phyloP scores from a whole-genome alignment of 2,888 invertebrate species.

The Acleris cristana region DNA sequence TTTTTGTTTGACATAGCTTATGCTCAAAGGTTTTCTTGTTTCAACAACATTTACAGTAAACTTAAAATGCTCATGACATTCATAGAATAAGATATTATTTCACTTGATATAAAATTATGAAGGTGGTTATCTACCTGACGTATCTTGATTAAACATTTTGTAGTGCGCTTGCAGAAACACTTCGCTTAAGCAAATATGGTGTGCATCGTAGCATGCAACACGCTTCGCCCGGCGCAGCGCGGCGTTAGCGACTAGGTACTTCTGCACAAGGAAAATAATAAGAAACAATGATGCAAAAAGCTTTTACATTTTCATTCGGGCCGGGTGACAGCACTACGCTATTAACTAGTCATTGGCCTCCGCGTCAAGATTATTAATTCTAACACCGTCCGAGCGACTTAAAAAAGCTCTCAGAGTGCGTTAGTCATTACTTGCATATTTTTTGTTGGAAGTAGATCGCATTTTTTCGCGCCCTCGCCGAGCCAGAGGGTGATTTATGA shows the following conservation, averaged over 20 bases:
- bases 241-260: not conserved
- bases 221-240: too few species aligned
- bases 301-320: constrained; percentile 16
- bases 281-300: constrained; percentile 37
- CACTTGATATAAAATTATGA: constrained; percentile 19
- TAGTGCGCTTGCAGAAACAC: constrained; percentile 12
- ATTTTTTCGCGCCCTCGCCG: constrained; percentile 76
- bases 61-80: not conserved
- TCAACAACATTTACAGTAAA: constrained; percentile 6
- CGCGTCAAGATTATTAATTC: constrained; percentile 71
- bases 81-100: constrained; percentile 7
- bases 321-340: constrained; percentile 50
- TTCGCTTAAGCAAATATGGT: constrained; percentile 19
- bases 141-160: constrained; percentile 24
- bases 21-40: constrained; percentile 1
- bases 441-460: constrained; percentile 73
- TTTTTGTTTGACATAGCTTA: constrained; percentile 3
- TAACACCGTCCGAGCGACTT: constrained; percentile 67
- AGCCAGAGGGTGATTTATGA: constrained; percentile 81
- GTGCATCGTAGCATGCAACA: constrained; percentile 1
- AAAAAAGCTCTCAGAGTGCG: constrained; percentile 79
- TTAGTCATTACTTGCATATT: constrained; percentile 82
- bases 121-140: constrained; percentile 10
- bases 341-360: constrained; percentile 44
- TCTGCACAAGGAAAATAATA: not conserved